phyloP scores from a whole-genome alignment of 2,888 invertebrate genomes.

The Drosophila seclusa region DNA sequence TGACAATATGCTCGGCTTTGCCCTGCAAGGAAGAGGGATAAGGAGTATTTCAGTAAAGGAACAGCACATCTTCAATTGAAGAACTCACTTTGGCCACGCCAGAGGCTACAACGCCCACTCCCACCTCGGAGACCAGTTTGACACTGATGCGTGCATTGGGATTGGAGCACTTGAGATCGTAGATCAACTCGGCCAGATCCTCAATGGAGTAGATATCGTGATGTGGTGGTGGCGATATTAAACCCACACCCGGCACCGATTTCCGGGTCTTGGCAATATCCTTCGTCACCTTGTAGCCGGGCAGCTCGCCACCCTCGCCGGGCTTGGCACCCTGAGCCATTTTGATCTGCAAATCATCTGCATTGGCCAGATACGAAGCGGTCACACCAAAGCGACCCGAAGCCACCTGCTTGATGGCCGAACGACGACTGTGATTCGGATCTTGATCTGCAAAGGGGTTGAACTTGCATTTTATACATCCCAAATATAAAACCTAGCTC shows the following conservation, averaged over 20 bases:
- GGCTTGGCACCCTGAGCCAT: conserved; percentile 99
- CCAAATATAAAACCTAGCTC: no score
- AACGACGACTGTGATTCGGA: conserved; percentile 92
- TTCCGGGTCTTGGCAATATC: conserved; percentile 98
- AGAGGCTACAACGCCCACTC: conserved; percentile 99
- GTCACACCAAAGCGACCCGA: conserved; percentile 99
- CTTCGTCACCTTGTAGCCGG: conserved; percentile 95
- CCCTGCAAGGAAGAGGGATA: conserved; percentile 87
- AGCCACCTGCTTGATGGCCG: conserved; percentile 99
- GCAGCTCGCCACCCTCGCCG: conserved; percentile 99
- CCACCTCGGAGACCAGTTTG: conserved; percentile 98
- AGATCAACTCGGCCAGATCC: conserved; percentile 98
- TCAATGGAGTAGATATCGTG: conserved; percentile 99
- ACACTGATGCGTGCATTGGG: conserved; percentile 98
- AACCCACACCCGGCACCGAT: conserved; percentile 97
- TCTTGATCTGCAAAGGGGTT: conserved; percentile 87
- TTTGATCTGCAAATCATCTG: conserved; percentile 99
- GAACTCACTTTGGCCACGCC: conserved; percentile 95
- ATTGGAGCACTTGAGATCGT: conserved; percentile 98
- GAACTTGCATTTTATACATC: not conserved
- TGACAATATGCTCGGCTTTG: conserved; percentile 99
- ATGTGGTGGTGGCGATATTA: conserved; percentile 99
- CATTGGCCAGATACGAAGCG: conserved; percentile 97
- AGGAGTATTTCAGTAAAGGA: not conserved
- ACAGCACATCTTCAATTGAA: not conserved